phyloP scores from a whole-genome alignment of 2,888 invertebrate genomes.

The Lutraria lutraria region DNA sequence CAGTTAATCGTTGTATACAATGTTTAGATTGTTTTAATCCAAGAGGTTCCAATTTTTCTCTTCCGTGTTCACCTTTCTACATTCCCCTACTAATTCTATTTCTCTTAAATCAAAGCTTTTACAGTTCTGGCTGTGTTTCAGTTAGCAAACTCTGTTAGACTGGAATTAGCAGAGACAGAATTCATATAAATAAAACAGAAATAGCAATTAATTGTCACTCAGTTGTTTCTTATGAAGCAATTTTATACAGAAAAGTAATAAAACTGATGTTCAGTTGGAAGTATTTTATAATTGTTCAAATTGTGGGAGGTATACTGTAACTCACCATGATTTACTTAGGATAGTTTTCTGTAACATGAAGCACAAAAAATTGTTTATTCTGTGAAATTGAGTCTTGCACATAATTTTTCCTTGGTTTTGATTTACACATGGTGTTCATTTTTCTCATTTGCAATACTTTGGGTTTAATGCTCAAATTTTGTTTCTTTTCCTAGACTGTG shows the following conservation, averaged over 20 bases:
- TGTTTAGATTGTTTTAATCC: constrained; percentile 21
- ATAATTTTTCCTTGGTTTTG: background rate
- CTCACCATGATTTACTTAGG: background rate
- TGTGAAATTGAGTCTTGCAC: background rate
- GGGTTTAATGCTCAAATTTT: background rate
- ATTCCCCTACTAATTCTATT: background rate
- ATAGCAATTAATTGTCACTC: constrained; percentile 21
- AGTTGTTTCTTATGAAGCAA: constrained; percentile 9
- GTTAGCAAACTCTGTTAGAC: background rate
- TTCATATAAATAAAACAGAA: constrained; percentile 13
- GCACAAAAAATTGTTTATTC: background rate
- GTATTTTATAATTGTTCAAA: constrained; percentile 14
- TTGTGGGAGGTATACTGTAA: background rate
- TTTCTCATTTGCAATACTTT: background rate
- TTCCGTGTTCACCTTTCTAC: background rate
- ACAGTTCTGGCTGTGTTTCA: background rate
- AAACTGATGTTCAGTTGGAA: background rate
- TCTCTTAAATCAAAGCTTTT: constrained; percentile 11
- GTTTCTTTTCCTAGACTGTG: background rate
- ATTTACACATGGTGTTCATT: background rate
- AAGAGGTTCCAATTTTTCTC: background rate
- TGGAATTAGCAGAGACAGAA: constrained; percentile 13
- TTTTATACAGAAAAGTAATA: constrained; percentile 8
- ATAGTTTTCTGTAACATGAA: background rate
- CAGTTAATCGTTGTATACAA: background rate